Evolutionary conservation across 2,888 invertebrate species (phyloP).

Genomic region (Neelides folsomi): DNA sequence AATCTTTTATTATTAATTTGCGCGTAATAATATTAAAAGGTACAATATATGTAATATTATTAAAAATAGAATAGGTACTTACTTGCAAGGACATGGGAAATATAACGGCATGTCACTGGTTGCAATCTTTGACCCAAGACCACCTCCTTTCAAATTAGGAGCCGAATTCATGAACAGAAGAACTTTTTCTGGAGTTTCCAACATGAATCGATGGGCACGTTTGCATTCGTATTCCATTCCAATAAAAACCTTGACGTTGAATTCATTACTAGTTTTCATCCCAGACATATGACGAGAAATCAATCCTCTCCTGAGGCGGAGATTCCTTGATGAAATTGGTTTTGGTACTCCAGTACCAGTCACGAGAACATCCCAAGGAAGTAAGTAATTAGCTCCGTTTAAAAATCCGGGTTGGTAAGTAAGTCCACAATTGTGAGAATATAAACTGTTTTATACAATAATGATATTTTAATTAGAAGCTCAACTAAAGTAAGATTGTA

Average conservation of each 20-base stretch:
- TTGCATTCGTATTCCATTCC: constrained; percentile 96
- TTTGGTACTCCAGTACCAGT: constrained; percentile 33
- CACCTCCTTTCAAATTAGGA: too few species aligned
- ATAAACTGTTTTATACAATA: constrained; percentile 13
- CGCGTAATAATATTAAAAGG: not conserved
- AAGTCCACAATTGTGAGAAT: constrained; percentile 51
- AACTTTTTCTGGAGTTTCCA: constrained; percentile 70
- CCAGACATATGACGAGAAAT: too few species aligned
- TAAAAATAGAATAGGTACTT: too few species aligned
- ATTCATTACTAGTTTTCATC: constrained; percentile 39
- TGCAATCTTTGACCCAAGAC: constrained; percentile 56
- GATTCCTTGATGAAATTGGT: constrained; percentile 8
- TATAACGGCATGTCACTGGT: constrained; percentile 78
- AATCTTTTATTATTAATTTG: not conserved
- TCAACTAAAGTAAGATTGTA: too few species aligned
- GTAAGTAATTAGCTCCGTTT: constrained; percentile 71
- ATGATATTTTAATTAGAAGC: not conserved
- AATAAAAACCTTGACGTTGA: constrained; percentile 59
- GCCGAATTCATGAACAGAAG: constrained; percentile 38
- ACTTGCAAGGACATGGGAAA: constrained; percentile 71
- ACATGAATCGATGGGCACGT: constrained; percentile 91
- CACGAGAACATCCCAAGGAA: constrained; percentile 85
- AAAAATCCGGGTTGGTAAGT: constrained; percentile 85
- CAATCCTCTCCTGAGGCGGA: too few species aligned
- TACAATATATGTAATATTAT: not conserved